Percentiles rank a stretch among this genome's conserved stretches.
These are phyloP conservation scores for Orthosia gothica DNA, from an alignment of 2,888 invertebrate genomes.

Conservation along the genomic window DNA sequence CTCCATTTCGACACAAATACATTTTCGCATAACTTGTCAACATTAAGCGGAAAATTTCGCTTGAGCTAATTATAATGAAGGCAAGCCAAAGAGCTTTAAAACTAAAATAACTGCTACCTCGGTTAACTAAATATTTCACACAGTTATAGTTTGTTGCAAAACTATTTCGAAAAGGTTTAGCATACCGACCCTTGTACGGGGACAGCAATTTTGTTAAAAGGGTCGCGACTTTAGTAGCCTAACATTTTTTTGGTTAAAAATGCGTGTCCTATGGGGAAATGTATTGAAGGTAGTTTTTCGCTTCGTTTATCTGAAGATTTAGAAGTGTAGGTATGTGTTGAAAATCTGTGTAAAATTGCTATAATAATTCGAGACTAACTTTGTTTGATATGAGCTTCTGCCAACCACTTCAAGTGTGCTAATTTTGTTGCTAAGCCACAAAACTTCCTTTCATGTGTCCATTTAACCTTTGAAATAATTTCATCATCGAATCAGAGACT, in stretches of 20 bases:
- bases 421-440: no score
- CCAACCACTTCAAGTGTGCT: no score
- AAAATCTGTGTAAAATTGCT: background rate
- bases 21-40: constrained; percentile 5
- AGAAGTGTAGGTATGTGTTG: background rate
- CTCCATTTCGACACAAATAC: background rate
- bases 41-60: background rate
- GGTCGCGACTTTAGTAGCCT: constrained; percentile 50
- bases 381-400: no score
- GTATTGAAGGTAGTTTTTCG: constrained; percentile 16
- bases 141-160: constrained; percentile 40
- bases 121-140: constrained; percentile 39
- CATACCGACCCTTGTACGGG: constrained; percentile 45
- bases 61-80: constrained; percentile 42
- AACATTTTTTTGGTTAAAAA: constrained; percentile 62
- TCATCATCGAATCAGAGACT: no score
- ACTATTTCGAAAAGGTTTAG: constrained; percentile 48
- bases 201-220: constrained; percentile 65
- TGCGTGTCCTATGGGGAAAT: constrained; percentile 34
- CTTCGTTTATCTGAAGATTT: constrained; percentile 14
- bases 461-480: no score
- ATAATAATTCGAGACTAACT: no score
- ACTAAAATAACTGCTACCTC: constrained; percentile 19
- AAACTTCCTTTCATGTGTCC: no score
- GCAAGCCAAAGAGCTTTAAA: constrained; percentile 18